phyloP scores from a whole-genome alignment of 2,888 invertebrate species.

The Platyscelio sp. region DNA sequence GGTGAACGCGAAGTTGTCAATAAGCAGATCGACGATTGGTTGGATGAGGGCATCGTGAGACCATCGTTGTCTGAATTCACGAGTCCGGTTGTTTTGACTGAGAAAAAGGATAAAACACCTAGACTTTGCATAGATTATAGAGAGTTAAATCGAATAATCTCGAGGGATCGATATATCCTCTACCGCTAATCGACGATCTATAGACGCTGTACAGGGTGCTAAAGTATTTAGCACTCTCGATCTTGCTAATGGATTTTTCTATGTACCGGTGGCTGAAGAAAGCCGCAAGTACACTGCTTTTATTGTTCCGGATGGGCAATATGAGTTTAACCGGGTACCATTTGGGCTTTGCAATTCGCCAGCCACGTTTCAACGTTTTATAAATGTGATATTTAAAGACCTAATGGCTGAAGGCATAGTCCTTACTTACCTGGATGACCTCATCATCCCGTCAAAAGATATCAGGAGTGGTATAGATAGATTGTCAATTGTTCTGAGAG shows the following conservation, averaged over 20 bases:
- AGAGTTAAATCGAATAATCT: not conserved
- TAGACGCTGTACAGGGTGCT: not conserved
- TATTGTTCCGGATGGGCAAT: conserved; percentile 1
- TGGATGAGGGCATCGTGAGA: not conserved
- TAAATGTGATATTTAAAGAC: conserved; percentile 1
- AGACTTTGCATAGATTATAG: not conserved
- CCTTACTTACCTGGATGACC: not conserved
- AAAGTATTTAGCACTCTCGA: not conserved
- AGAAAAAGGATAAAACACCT: not conserved
- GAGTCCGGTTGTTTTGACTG: not conserved
- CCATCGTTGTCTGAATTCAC: not conserved
- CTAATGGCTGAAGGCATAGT: not conserved
- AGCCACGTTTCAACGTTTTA: not conserved
- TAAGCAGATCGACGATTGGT: not conserved
- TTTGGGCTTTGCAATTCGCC: conserved; percentile 7
- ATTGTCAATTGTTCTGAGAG: not conserved
- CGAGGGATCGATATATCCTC: not conserved
- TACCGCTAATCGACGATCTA: not conserved
- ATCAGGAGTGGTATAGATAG: not conserved
- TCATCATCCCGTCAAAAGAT: conserved; percentile 4
- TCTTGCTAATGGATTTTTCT: not conserved
- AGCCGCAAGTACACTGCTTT: not conserved
- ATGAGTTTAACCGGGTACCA: not conserved
- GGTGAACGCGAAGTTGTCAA: not conserved
- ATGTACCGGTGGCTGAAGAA: not conserved